Evolutionary conservation across 2,113 vertebrate species (phyloP).

Genomic region (Pholis gunnellus): DNA sequence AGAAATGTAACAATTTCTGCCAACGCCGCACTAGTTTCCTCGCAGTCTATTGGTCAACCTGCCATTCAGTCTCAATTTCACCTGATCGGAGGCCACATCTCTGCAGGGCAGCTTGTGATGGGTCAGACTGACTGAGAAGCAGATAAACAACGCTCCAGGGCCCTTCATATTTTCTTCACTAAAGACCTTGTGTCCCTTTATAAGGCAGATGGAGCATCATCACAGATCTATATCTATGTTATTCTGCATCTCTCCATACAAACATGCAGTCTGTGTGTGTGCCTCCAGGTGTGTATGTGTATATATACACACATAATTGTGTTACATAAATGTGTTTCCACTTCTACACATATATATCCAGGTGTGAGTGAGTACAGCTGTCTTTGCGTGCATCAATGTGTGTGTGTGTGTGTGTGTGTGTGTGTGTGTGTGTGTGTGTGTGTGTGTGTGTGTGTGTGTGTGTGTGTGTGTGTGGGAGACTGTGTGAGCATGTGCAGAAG

Average conservation of each 20-base stretch:
- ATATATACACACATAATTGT: not conserved
- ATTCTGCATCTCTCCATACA: slow-evolving; percentile 64
- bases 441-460: slow-evolving; percentile 47
- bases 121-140: slow-evolving; percentile 51
- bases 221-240: slow-evolving; percentile 64
- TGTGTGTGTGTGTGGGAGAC: slow-evolving; percentile 35
- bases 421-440: slow-evolving; percentile 42
- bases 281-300: slow-evolving; percentile 8
- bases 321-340: slow-evolving; percentile 12
- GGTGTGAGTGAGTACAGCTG: slow-evolving; percentile 46
- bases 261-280: slow-evolving; percentile 64
- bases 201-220: slow-evolving; percentile 60
- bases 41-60: slow-evolving; percentile 41
- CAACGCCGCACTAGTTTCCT: not conserved
- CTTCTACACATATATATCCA: slow-evolving; percentile 35
- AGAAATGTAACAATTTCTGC: slow-evolving; percentile 44
- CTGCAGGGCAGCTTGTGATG: slow-evolving; percentile 44
- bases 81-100: slow-evolving; percentile 38
- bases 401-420: slow-evolving; percentile 48
- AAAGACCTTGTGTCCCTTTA: slow-evolving; percentile 44
- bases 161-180: slow-evolving; percentile 28
- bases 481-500: slow-evolving; percentile 52
- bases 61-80: slow-evolving; percentile 26
- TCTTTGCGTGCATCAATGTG: slow-evolving; percentile 36
- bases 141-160: slow-evolving; percentile 10